Percentiles rank a stretch among this genome's conserved stretches.
Conservation (phyloP, 2,113 vertebrate genomes). For the Prunella himalayana region DNA sequence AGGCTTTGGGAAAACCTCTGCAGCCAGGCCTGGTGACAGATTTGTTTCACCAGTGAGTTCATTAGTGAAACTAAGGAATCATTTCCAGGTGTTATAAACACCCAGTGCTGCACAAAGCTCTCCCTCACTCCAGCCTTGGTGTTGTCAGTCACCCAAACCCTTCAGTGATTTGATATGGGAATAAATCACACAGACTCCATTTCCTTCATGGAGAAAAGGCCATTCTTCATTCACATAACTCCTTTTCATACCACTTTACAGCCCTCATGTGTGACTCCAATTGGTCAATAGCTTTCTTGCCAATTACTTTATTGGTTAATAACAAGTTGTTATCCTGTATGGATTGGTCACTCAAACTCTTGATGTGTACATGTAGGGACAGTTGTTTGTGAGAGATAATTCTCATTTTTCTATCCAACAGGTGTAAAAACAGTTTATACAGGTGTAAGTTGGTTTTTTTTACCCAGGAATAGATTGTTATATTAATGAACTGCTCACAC, state of each 20-base stretch:
- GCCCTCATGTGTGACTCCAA: neutral
- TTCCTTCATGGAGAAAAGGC: neutral
- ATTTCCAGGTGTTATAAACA: neutral
- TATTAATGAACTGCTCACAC: neutral
- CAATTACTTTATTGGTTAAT: neutral
- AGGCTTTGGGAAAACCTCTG: neutral
- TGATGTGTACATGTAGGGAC: neutral
- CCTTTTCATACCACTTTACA: neutral
- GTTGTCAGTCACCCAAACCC: neutral
- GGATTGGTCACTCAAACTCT: neutral
- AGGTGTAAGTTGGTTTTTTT: neutral
- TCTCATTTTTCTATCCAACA: neutral
- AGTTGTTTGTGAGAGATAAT: neutral
- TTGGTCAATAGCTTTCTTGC: neutral
- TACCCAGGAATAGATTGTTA: neutral
- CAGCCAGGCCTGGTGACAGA: neutral
- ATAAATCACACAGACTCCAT: neutral
- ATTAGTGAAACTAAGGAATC: neutral
- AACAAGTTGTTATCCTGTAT: too few species aligned
- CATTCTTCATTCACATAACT: neutral
- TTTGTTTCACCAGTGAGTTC: neutral
- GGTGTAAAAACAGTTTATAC: neutral
- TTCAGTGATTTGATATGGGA: neutral
- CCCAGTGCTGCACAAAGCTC: neutral
- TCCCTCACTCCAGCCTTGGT: neutral